Conservation (phyloP, 2,888 invertebrate species). For the Callimorpha dominula region DNA sequence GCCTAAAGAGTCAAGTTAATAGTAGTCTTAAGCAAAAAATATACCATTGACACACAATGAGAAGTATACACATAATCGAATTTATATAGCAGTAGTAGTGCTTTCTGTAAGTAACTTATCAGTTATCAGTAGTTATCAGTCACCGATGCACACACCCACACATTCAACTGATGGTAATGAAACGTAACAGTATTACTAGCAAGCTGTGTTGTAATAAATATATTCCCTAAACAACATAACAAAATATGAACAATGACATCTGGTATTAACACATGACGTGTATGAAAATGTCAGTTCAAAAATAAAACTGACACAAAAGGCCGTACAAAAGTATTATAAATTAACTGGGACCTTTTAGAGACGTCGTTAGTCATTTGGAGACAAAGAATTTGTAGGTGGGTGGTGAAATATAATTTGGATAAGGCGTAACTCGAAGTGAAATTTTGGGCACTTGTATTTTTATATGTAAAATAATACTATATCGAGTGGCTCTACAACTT, state of each 20-base stretch:
- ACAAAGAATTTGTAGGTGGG: conserved; percentile 34
- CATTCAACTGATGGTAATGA: not conserved
- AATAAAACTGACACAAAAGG: conserved; percentile 32
- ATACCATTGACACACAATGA: not conserved
- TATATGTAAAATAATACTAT: too few relatives aligned
- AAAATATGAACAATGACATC: conserved; percentile 28
- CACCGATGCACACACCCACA: not conserved
- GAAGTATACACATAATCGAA: not conserved
- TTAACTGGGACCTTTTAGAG: conserved; percentile 45
- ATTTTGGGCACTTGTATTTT: too few relatives aligned
- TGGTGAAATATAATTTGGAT: not conserved
- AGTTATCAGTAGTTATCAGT: too few relatives aligned
- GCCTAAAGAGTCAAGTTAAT: too few relatives aligned
- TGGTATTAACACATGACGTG: conserved; percentile 26
- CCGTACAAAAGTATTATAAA: conserved; percentile 50
- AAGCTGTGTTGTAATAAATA: not conserved
- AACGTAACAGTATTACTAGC: not conserved
- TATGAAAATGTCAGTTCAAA: conserved; percentile 29
- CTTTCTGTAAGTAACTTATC: not conserved
- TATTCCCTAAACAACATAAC: conserved; percentile 22
- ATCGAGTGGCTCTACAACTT: too few relatives aligned
- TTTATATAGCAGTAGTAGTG: not conserved
- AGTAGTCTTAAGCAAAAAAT: not conserved
- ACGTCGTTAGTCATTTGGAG: conserved; percentile 50
- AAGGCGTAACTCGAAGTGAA: too few relatives aligned